phyloP scores from a whole-genome alignment of 2,888 invertebrate genomes.

The Parapristionchus giblindavisi region DNA sequence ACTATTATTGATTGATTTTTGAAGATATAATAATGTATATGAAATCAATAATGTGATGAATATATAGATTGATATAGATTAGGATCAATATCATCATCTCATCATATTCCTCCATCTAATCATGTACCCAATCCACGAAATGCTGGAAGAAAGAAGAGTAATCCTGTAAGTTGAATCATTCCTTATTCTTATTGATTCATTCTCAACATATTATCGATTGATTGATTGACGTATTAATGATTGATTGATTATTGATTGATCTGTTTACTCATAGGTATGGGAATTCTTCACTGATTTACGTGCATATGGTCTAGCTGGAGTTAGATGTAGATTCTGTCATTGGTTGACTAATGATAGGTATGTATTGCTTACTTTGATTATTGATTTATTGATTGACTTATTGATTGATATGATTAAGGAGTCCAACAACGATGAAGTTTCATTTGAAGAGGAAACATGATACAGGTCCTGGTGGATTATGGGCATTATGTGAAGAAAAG shows the following conservation, averaged over 20 bases:
- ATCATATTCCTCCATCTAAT: slow-evolving; percentile 49
- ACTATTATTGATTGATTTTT: too few species aligned
- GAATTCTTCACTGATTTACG: slow-evolving; percentile 62
- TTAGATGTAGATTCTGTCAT: slow-evolving; percentile 58
- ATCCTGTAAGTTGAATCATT: slow-evolving; percentile 46
- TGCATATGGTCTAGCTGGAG: slow-evolving; percentile 55
- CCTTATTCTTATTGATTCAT: background rate
- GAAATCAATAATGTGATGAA: background rate
- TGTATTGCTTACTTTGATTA: background rate
- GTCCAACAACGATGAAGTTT: slow-evolving; percentile 63
- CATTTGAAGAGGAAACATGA: slow-evolving; percentile 61
- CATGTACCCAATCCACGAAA: slow-evolving; percentile 60
- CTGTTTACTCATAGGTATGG: slow-evolving; percentile 51
- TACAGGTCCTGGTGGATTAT: slow-evolving; percentile 57
- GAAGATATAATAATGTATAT: background rate
- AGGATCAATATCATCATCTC: background rate
- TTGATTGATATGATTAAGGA: slow-evolving; percentile 32
- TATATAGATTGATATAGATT: background rate
- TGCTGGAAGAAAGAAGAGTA: slow-evolving; percentile 59
- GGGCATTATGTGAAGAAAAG: slow-evolving; percentile 61
- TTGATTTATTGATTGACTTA: background rate
- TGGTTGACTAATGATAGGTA: slow-evolving; percentile 58
- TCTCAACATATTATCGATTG: background rate
- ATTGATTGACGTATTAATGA: background rate
- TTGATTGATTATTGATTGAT: background rate